Evolutionary conservation across 2,888 invertebrate genomes (phyloP).

Genomic region (Heliconius ethilla): DNA sequence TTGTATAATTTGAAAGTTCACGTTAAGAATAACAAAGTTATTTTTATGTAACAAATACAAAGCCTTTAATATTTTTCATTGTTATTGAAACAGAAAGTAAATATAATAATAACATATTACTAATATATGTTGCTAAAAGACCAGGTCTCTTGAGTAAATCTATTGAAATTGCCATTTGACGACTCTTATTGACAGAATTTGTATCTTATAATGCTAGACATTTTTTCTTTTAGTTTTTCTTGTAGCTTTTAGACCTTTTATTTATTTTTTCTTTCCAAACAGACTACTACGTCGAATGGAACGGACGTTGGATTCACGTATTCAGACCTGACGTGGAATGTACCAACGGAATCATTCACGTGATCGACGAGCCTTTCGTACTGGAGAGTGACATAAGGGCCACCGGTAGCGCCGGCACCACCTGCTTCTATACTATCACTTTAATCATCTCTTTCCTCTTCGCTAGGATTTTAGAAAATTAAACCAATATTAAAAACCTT

Average conservation of each 20-base stretch:
- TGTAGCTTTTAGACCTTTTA: neutral
- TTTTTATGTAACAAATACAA: no score
- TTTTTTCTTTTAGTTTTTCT: no score
- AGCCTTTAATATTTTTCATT: neutral
- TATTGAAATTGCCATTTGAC: no score
- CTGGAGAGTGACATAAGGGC: constrained; percentile 91
- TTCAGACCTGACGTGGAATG: constrained; percentile 96
- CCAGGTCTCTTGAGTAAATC: no score
- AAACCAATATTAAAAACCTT: constrained; percentile 44
- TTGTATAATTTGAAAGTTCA: no score
- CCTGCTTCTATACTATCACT: constrained; percentile 53
- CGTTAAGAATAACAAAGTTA: no score
- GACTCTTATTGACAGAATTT: no score
- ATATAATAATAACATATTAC: neutral
- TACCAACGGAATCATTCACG: constrained; percentile 97
- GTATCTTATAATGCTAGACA: neutral
- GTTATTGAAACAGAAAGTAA: neutral
- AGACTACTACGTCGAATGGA: constrained; percentile 94
- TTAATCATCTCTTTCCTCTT: constrained; percentile 61
- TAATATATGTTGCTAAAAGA: neutral
- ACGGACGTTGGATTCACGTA: constrained; percentile 90
- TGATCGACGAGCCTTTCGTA: constrained; percentile 93
- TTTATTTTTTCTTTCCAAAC: constrained; percentile 44
- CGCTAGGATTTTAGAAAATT: constrained; percentile 64
- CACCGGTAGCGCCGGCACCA: constrained; percentile 74